phyloP scores from a whole-genome alignment of 1,140 invertebrate species.

The Trachymyrmex cornetzi region DNA sequence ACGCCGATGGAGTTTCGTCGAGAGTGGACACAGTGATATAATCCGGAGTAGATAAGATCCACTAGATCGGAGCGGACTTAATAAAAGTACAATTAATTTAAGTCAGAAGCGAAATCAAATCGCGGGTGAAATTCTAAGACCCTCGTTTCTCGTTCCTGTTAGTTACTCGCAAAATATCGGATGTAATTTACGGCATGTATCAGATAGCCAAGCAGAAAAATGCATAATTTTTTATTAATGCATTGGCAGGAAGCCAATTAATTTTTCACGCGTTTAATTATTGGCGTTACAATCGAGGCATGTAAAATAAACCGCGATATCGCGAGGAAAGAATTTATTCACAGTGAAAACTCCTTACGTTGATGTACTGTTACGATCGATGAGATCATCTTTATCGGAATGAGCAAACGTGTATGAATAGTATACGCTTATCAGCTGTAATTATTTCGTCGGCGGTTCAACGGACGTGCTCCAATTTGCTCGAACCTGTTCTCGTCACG shows the following conservation, averaged over 20 bases:
- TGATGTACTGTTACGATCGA: conserved; percentile 13
- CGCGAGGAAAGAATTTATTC: neutral
- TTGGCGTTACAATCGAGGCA: conserved; percentile 12
- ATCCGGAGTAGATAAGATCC: conserved; percentile 39
- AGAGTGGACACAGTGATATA: conserved; percentile 65
- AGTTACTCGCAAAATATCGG: neutral
- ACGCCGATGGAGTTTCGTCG: conserved; percentile 68
- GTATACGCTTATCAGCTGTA: conserved; percentile 19
- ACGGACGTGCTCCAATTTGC: conserved; percentile 52
- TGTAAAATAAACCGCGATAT: conserved; percentile 14
- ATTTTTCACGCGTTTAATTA: conserved; percentile 4
- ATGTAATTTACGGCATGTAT: neutral
- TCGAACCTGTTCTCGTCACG: conserved; percentile 51
- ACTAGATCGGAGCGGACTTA: neutral
- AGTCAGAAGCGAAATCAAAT: neutral
- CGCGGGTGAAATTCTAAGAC: neutral
- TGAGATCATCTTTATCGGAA: conserved; percentile 46
- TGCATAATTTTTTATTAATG: neutral
- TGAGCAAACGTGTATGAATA: conserved; percentile 20
- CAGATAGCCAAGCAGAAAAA: neutral
- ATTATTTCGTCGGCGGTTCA: conserved; percentile 47
- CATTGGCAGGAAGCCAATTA: neutral
- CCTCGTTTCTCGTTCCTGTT: neutral
- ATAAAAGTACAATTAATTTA: conserved; percentile 25
- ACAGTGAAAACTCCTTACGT: conserved; percentile 39